Evolutionary conservation across 2,113 vertebrate genomes (phyloP), one percentile per base, ranked within the genome.

Genomic region (Zosterops japonicus): DNA sequence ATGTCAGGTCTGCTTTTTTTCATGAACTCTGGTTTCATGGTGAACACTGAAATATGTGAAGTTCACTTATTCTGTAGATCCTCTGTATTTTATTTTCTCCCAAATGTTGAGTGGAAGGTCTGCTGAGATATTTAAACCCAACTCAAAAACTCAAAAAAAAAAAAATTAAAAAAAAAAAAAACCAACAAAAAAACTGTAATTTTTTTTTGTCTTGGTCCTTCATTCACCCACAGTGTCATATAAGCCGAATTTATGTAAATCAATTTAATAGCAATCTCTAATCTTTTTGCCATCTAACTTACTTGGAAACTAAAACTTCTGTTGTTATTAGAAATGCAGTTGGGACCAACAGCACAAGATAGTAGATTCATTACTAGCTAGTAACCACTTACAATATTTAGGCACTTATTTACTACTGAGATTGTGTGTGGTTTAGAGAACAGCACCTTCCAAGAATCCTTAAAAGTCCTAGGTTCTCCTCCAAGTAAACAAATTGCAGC

Each of bases 11-110:
- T 50, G 13, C 11, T 68, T 90, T 86, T 69, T 52, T 69, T 60
- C 39, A 36, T 11, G 16, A 46, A 8, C 8, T 33, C 10, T 1
- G 0, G 56, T 89, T 79, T 44, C 18, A 2, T 3, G 8, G 7
- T 50, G 29, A 56, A 12, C 9, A 35, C 10, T 75, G 39, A 56
- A 9, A 42, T n/a, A 68, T 2, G 14, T 50, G 16, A 68, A 59
- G 9, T 55, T 64, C 8, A 23, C 8, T 46, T 75, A 27, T 55
- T 53, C 20, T 92, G 17, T 69, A 50, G 12, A 27, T 53, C 14
- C 49, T 82, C 19, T 27, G 3, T 49, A 19, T 57, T 72, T 69
- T 82, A 18, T 56, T 72, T 93, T 90, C 19, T 69, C 7, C 14
- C 19, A 27, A 0, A 69, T 81, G 8, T 52, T 9, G 14, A 47